Percentiles rank a stretch among this genome's conserved stretches.
Evolutionary conservation across 37 sponge, comb jelly and placozoan genomes (phyloP).

Genomic region (Hexactinellida sp.): DNA sequence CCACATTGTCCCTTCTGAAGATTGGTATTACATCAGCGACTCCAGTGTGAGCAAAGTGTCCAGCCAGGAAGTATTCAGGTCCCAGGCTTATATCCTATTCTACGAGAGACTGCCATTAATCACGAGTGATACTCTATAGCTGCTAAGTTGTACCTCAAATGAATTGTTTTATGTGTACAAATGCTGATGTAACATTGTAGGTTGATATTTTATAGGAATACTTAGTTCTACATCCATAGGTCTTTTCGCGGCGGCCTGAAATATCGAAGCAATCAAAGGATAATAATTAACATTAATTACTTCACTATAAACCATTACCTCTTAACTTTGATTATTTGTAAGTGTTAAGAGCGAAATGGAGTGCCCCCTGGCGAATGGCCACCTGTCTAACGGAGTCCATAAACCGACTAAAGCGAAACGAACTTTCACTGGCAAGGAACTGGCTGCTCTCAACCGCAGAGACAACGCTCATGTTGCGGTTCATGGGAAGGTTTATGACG

Average conservation of each 20-base stretch:
- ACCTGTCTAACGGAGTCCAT: not conserved
- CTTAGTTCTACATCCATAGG: too few species aligned
- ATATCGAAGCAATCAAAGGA: too few species aligned
- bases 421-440: conserved; percentile 63
- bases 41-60: conserved; percentile 32
- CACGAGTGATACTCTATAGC: not conserved
- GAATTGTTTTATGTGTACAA: too few species aligned
- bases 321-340: too few species aligned
- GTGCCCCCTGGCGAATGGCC: not conserved
- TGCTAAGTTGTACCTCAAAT: too few species aligned
- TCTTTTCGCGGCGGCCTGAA: too few species aligned
- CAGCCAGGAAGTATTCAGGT: conserved; percentile 38
- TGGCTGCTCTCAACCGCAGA: conserved; percentile 57
- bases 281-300: too few species aligned
- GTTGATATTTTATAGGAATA: too few species aligned
- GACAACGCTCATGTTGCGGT: conserved; percentile 81
- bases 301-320: too few species aligned
- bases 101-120: conserved; percentile 61
- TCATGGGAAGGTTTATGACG: conserved; percentile 88
- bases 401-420: not conserved
- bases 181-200: too few species aligned
- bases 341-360: too few species aligned
- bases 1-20: conserved; percentile 1
- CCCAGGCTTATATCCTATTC: conserved; percentile 89
- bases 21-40: conserved; percentile 91